These are phyloP conservation scores for Morus bassanus DNA, from an alignment of 2,797 vertebrate species.

Conservation along the genomic window DNA sequence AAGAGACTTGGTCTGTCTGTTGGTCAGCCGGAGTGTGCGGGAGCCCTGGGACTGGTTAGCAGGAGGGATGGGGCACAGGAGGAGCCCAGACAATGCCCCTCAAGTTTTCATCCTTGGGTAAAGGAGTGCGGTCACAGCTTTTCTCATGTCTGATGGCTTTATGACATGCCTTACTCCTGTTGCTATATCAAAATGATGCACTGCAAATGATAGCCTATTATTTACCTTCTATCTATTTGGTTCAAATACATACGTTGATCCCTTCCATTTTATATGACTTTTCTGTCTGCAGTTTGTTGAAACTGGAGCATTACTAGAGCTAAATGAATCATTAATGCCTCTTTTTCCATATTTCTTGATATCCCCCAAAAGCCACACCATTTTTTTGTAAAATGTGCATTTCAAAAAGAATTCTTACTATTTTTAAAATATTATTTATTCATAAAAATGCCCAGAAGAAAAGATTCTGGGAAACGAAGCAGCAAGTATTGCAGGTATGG, in stretches of 20 bases:
- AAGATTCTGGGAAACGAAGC: not conserved
- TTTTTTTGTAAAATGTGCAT: not conserved
- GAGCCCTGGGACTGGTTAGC: not conserved
- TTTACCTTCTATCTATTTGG: not conserved
- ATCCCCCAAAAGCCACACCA: not conserved
- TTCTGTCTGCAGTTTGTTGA: not conserved
- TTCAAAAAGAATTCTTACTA: not conserved
- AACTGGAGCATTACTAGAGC: not conserved
- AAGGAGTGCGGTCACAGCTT: not conserved
- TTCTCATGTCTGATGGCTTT: not conserved
- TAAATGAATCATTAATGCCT: not conserved
- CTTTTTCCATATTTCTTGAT: not conserved
- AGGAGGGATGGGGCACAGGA: not conserved
- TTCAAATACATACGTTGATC: not conserved
- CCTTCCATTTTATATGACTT: not conserved
- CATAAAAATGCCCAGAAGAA: not conserved
- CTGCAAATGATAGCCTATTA: not conserved
- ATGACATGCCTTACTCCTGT: not conserved
- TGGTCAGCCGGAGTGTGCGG: not conserved
- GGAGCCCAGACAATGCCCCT: accelerated
- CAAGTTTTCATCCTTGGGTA: accelerated
- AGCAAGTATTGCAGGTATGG: not conserved
- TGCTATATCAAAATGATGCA: not conserved
- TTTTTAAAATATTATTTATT: not conserved
- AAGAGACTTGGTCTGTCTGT: not conserved